Evolutionary conservation across 2,797 vertebrate genomes (phyloP).

Genomic region (Holocentrus rufus): DNA sequence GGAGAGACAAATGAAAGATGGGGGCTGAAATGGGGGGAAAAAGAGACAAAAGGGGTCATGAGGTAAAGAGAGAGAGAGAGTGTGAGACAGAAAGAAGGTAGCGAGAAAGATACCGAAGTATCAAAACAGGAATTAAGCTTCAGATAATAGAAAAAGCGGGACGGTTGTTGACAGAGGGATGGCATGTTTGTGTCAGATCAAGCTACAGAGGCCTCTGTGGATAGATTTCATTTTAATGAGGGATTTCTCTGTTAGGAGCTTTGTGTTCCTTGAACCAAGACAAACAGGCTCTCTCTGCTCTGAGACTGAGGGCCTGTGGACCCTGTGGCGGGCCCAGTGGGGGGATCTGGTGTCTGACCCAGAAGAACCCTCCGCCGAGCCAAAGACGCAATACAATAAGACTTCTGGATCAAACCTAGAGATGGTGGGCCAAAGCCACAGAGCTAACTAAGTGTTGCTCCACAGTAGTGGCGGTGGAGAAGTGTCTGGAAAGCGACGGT

Average conservation of each 20-base stretch:
- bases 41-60: constrained; percentile 22
- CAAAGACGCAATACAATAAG: constrained; percentile 56
- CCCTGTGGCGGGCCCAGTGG: constrained; percentile 56
- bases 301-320: constrained; percentile 53
- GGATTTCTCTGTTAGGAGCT: constrained; percentile 53
- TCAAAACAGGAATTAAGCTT: constrained; percentile 30
- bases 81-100: constrained; percentile 4
- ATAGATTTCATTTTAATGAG: constrained; percentile 72
- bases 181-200: constrained; percentile 43
- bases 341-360: constrained; percentile 70
- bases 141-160: constrained; percentile 34
- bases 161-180: constrained; percentile 49
- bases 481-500: constrained; percentile 1
- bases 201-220: constrained; percentile 56
- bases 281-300: constrained; percentile 66
- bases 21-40: constrained; percentile 8
- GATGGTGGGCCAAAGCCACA: constrained; percentile 53
- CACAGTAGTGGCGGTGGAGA: neutral
- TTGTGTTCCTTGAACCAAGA: constrained; percentile 70
- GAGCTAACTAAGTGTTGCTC: constrained; percentile 35
- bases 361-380: constrained; percentile 54
- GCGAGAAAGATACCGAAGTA: constrained; percentile 27
- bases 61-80: constrained; percentile 26
- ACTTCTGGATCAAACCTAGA: neutral
- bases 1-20: constrained; percentile 47